Conservation (phyloP, 35 echinoderm and acorn worm genomes). For the Anneissia japonica region DNA sequence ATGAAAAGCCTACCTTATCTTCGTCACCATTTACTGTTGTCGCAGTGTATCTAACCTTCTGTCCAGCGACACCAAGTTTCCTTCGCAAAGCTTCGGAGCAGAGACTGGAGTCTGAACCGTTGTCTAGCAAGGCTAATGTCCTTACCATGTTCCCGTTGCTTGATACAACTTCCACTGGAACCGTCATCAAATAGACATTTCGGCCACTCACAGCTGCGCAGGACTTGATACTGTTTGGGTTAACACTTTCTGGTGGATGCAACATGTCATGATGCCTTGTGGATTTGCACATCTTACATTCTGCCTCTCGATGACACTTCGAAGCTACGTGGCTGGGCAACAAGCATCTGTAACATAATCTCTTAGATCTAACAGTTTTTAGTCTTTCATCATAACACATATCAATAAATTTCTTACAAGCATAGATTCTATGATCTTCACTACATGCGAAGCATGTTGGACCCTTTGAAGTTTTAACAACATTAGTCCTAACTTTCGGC, state of each 20-base stretch:
- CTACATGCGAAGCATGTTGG: not conserved
- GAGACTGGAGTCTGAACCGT: slow-evolving; percentile 37
- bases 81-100: not conserved
- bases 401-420: not conserved
- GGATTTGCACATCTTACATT: not conserved
- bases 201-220: too few relatives aligned
- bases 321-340: not conserved
- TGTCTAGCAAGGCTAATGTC: slow-evolving; percentile 25
- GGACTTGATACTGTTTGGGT: too few relatives aligned
- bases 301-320: not conserved
- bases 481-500: not conserved
- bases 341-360: not conserved
- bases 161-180: not conserved
- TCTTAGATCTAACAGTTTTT: not conserved
- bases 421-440: not conserved
- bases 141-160: slow-evolving; percentile 11
- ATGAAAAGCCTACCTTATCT: not conserved
- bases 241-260: not conserved
- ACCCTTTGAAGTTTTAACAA: not conserved
- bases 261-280: not conserved
- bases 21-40: slow-evolving; percentile 20
- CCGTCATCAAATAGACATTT: too few relatives aligned
- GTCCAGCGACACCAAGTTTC: slow-evolving; percentile 10
- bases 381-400: not conserved
- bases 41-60: slow-evolving; percentile 14